Base-by-base conservation (phyloP, 2,888 invertebrate species). In the Adelognathus sp. region DNA sequence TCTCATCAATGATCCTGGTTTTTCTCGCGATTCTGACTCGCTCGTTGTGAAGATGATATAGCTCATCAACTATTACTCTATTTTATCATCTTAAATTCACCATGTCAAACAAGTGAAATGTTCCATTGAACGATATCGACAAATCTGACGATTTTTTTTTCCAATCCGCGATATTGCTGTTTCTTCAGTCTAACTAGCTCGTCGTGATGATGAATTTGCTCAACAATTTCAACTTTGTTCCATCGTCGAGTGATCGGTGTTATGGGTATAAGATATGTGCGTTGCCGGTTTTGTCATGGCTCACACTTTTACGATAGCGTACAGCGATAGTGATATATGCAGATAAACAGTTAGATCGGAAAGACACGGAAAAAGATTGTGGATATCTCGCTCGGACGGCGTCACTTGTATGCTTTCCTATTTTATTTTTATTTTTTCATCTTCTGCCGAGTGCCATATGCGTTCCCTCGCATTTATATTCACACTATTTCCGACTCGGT, bases 171-270 rank as follows among this genome's bases (percentile, higher is more conserved):
- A n/a, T n/a, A n/a, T n/a, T n/a, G n/a, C n/a, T n/a, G n/a, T n/a
- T n/a, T n/a, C n/a, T n/a, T n/a, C n/a, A n/a, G n/a, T n/a, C n/a
- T n/a, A n/a, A n/a, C n/a, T n/a, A n/a, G n/a, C n/a, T n/a, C n/a
- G n/a, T n/a, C n/a, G n/a, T n/a, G n/a, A n/a, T n/a, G n/a, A n/a
- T n/a, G n/a, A n/a, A n/a, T 60, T 61, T 6, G 36, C 39, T 36
- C 11, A 39, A 58, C 6, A 41, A 41, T 60, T 58, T 66, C 27
- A 54, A 29, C 41, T 64, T 50, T 41, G 36, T 54, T 29, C 70
- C n/a, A 52, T 41, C 50, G n/a, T 76, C 66, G 70, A 76, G 44
- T 18, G 16, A 60, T 77, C 73, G 72, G 72, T 76, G 70, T 70
- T 64, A 69, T 72, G 74, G 50, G 16, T 66, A 54, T 24, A 73